Base-by-base conservation (phyloP, 2,113 vertebrate species). In the Vireo altiloquus region DNA sequence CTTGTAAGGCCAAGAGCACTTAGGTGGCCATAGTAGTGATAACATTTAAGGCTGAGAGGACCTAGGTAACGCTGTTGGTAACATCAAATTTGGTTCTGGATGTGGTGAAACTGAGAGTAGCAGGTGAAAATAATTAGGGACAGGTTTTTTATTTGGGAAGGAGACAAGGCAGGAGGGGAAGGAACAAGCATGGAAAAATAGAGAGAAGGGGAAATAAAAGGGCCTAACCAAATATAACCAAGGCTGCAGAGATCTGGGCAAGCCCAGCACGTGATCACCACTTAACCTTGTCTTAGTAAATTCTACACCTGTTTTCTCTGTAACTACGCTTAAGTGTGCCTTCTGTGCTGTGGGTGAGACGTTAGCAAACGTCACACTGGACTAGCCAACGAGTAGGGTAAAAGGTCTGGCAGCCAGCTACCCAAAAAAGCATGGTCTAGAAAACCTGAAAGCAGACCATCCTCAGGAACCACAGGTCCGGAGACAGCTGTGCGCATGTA, bases 151-250 rank as follows among this genome's bases (percentile, higher is more conserved):
- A 47, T 16, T 39, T 69, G 31, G 22, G 27, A 94, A 68, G 15
- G 27, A 68, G 28, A 16, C 21, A 69, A 59, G 12, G n/a, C n/a
- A n/a, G n/a, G 1, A 39, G 2, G 1, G 7, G 4, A n/a, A 56
- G 31, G 23, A 87, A 25, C 7, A 79, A 44, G 8, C 15, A 75
- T 23, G 18, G 6, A 7, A 46, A 59, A 78, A 78, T 7, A 7
- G 24, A 64, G 24, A 47, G 18, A 65, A 76, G 8, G 15, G 31
- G 18, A 82, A 16, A 47, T 52, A 31, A 82, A 84, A 37, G 17
- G 8, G 13, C 13, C 31, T 39, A 68, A 28, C 2, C 40, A 81
- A 54, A 10, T 9, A 11, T 33, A 61, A 76, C 15, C 13, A 71
- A 76, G 35, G 46, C 16, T 40, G 17, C 28, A 5, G 20, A 28